phyloP scores from a whole-genome alignment of 2,797 vertebrate species.

The Melanotaenia nigrans region DNA sequence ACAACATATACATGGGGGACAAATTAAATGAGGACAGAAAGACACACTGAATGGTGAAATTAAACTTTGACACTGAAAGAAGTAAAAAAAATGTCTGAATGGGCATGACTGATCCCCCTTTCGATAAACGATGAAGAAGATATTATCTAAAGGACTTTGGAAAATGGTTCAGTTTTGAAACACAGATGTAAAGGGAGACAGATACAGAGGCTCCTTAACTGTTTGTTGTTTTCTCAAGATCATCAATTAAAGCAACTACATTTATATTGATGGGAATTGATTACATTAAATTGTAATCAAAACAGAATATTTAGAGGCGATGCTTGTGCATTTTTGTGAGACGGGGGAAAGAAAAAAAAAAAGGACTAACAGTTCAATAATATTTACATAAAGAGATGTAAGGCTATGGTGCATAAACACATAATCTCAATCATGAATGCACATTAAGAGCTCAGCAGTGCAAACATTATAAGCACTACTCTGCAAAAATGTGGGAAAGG shows the following conservation, averaged over 20 bases:
- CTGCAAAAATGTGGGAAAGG: neutral
- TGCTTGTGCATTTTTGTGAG: neutral
- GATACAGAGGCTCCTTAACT: neutral
- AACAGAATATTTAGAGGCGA: neutral
- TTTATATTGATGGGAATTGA: neutral
- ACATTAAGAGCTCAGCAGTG: neutral
- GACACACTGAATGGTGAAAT: neutral
- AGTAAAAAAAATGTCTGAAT: neutral
- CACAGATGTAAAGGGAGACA: neutral
- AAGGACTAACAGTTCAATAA: neutral
- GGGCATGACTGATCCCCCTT: neutral
- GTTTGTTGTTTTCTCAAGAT: neutral
- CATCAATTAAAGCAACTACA: neutral
- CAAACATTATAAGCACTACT: neutral
- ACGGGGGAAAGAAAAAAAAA: neutral
- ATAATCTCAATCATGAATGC: neutral
- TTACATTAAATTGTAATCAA: neutral
- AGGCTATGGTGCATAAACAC: neutral
- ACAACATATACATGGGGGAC: constrained; percentile 31
- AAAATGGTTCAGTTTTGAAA: neutral
- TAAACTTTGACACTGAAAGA: neutral
- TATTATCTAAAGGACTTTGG: neutral
- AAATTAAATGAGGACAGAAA: neutral
- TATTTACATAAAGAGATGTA: neutral
- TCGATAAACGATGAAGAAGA: neutral